Conservation (phyloP, 1,140 invertebrate genomes). For the Saccostrea echinata region DNA sequence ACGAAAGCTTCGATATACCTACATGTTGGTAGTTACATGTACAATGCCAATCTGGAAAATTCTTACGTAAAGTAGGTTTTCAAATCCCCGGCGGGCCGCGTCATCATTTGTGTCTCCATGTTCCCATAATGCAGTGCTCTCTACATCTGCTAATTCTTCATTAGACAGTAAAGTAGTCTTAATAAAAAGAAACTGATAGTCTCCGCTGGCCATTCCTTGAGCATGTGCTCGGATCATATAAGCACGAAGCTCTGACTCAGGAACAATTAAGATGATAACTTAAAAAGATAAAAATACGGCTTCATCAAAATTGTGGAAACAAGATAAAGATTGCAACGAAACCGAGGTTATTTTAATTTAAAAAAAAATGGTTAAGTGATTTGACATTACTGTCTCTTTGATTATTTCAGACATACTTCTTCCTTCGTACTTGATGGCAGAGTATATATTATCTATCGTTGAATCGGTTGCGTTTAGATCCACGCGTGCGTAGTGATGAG, state of each 20-base stretch:
- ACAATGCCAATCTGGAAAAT: neutral
- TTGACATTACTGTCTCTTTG: neutral
- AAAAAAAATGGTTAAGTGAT: too few species aligned
- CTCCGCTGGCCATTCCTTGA: slow-evolving; percentile 64
- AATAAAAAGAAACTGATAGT: slow-evolving; percentile 68
- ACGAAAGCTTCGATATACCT: too few species aligned
- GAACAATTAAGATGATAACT: slow-evolving; percentile 66
- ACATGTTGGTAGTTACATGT: neutral
- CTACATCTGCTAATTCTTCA: slow-evolving; percentile 46
- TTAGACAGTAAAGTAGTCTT: slow-evolving; percentile 54
- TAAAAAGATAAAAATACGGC: slow-evolving; percentile 2
- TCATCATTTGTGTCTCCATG: slow-evolving; percentile 53
- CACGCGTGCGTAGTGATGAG: slow-evolving; percentile 48
- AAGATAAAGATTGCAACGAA: too few species aligned
- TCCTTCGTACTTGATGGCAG: slow-evolving; percentile 55
- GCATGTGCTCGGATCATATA: slow-evolving; percentile 64
- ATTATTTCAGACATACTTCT: slow-evolving; percentile 48
- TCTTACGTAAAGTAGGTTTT: slow-evolving; percentile 66
- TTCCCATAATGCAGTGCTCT: slow-evolving; percentile 58
- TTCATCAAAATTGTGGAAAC: too few species aligned
- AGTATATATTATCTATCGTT: slow-evolving; percentile 41
- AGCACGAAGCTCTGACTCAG: slow-evolving; percentile 52
- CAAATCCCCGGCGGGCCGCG: slow-evolving; percentile 58
- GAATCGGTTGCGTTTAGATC: neutral
- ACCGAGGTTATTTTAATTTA: too few species aligned